Evolutionary conservation across 2,113 vertebrate species (phyloP).

Genomic region (Ondatra zibethicus): DNA sequence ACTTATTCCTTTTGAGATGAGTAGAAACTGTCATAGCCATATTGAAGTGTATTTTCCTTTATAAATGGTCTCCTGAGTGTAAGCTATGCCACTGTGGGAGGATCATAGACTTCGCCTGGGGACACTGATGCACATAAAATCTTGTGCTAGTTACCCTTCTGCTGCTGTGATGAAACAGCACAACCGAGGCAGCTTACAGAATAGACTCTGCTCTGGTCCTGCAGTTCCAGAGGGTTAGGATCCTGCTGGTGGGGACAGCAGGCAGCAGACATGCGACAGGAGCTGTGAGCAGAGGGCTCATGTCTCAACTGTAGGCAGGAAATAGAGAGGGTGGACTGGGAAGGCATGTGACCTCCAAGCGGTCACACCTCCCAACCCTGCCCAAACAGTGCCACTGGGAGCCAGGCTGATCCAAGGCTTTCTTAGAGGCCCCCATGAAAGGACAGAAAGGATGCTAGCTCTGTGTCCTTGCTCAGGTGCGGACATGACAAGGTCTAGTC

Average conservation of each 20-base stretch:
- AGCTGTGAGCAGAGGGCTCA: not conserved
- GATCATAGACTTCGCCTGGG: not conserved
- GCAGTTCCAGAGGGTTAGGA: not conserved
- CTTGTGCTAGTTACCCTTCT: not conserved
- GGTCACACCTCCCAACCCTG: not conserved
- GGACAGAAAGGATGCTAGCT: not conserved
- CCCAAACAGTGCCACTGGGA: not conserved
- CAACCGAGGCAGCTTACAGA: not conserved
- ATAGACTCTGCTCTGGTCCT: not conserved
- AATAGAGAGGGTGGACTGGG: not conserved
- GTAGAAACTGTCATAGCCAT: not conserved
- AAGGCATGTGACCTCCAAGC: not conserved
- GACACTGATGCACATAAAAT: not conserved
- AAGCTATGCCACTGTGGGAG: not conserved
- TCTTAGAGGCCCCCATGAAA: not conserved
- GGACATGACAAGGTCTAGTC: not conserved
- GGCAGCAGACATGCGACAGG: not conserved
- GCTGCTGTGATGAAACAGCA: not conserved
- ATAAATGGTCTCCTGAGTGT: not conserved
- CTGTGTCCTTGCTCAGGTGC: not conserved
- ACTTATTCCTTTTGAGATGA: not conserved
- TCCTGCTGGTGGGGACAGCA: not conserved
- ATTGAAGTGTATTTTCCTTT: slow-evolving; percentile 10
- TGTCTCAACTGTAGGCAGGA: not conserved
- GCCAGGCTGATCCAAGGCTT: not conserved